phyloP scores from a whole-genome alignment of 1,140 invertebrate genomes.

The Drosophila tani region DNA sequence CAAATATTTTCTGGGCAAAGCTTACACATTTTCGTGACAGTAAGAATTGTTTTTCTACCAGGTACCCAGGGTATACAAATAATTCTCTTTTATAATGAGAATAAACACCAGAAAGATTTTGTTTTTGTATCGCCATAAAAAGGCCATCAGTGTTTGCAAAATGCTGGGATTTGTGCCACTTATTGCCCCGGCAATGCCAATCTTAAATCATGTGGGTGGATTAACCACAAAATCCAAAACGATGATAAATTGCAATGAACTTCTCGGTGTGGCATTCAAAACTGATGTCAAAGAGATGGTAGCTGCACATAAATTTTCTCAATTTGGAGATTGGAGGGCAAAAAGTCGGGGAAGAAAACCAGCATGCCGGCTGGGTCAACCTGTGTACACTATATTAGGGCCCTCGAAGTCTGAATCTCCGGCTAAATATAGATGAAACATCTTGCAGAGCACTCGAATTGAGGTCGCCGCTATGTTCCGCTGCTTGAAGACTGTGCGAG shows the following conservation, averaged over 20 bases:
- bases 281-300: conserved; percentile 53
- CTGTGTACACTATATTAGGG: conserved; percentile 40
- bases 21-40: too few species aligned
- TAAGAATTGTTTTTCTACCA: background rate
- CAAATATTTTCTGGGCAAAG: background rate
- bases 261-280: conserved; percentile 70
- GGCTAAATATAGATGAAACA: conserved; percentile 54
- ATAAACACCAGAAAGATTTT: conserved; percentile 1
- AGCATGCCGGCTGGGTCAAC: conserved; percentile 52
- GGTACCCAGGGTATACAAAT: too few species aligned
- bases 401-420: conserved; percentile 28
- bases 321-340: conserved; percentile 23
- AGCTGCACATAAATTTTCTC: conserved; percentile 63
- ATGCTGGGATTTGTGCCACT: conserved; percentile 31
- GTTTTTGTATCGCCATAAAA: conserved; percentile 8
- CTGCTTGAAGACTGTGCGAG: conserved; percentile 44
- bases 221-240: conserved; percentile 36
- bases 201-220: conserved; percentile 53
- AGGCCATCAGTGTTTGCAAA: conserved; percentile 32
- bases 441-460: conserved; percentile 47
- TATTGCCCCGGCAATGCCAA: conserved; percentile 25
- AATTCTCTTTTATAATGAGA: background rate
- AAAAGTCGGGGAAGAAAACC: conserved; percentile 24
- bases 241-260: conserved; percentile 74
- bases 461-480: conserved; percentile 43